These are phyloP conservation scores for Seladonia tumulorum DNA, from an alignment of 2,888 invertebrate species.

Conservation along the genomic window DNA sequence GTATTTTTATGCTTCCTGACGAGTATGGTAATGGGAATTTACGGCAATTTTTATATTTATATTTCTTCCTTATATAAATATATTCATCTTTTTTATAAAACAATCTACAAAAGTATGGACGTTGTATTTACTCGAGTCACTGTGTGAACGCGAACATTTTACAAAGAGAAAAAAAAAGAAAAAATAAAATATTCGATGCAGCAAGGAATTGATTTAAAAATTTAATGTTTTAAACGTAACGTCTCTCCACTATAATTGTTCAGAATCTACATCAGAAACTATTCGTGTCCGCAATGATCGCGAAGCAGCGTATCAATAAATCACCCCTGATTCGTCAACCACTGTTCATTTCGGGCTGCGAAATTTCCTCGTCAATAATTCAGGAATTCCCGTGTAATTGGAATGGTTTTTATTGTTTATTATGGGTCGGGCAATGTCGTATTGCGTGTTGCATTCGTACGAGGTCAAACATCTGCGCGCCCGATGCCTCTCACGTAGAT, in stretches of 20 bases:
- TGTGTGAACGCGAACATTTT: background rate
- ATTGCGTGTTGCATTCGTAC: background rate
- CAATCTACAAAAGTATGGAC: background rate
- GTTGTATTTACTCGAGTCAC: background rate
- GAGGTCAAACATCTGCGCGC: slow-evolving; percentile 54
- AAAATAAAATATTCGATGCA: background rate
- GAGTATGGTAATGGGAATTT: background rate
- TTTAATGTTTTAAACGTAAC: background rate
- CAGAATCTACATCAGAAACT: too few species aligned
- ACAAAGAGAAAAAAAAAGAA: background rate
- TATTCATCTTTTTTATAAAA: background rate
- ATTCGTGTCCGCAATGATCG: background rate
- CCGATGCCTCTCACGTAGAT: slow-evolving; percentile 47
- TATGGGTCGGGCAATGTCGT: background rate
- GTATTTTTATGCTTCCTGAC: background rate
- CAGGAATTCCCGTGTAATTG: background rate
- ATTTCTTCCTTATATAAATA: background rate
- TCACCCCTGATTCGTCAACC: background rate
- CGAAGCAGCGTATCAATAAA: background rate
- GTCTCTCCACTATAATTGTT: too few species aligned
- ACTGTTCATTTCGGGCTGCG: background rate
- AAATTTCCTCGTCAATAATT: background rate
- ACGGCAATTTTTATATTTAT: background rate
- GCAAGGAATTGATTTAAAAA: background rate
- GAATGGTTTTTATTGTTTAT: slow-evolving; percentile 33